Percentiles rank a stretch among this genome's conserved stretches.
Evolutionary conservation across 2,797 vertebrate genomes (phyloP).

Genomic region (Psittacula echo): DNA sequence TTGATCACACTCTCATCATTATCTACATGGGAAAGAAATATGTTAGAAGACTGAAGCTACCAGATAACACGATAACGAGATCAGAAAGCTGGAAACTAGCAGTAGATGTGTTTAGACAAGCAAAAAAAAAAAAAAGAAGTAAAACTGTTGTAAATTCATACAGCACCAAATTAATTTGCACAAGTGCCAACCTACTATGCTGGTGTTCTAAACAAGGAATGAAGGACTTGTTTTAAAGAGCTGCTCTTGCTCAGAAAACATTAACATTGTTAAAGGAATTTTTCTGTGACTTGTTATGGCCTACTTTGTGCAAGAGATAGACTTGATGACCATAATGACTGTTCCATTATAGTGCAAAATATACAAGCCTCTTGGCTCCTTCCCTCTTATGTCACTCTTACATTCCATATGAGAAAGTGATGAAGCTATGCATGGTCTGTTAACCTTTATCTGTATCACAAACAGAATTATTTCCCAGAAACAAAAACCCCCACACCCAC

Average conservation of each 20-base stretch:
- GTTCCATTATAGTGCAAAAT: not conserved
- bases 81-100: not conserved
- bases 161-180: not conserved
- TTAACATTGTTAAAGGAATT: not conserved
- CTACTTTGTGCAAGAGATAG: not conserved
- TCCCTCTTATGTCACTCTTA: not conserved
- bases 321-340: not conserved
- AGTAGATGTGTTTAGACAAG: not conserved
- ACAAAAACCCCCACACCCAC: not conserved
- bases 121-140: not conserved
- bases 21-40: not conserved
- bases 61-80: not conserved
- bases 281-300: not conserved
- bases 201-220: not conserved
- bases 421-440: not conserved
- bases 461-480: not conserved
- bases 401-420: not conserved
- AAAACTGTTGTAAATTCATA: not conserved
- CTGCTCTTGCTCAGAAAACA: not conserved
- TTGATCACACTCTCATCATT: not conserved
- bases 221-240: not conserved
- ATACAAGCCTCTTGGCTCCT: not conserved
- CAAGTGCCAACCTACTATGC: rapidly evolving
- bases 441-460: not conserved
- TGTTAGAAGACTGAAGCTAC: not conserved